Base-by-base conservation (phyloP, 2,113 vertebrate species). In the Sardina pilchardus region DNA sequence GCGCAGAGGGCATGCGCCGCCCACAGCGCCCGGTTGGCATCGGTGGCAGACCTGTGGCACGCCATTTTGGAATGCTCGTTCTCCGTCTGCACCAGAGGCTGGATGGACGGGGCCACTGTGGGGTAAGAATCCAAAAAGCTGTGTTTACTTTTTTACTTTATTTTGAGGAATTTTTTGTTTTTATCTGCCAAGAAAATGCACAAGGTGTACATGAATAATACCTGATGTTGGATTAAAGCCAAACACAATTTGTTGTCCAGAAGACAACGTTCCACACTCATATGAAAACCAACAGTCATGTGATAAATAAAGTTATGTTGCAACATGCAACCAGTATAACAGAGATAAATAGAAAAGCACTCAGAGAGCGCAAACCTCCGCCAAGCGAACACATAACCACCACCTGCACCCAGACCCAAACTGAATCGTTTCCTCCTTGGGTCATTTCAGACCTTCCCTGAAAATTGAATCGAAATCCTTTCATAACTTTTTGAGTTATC, bases 41-140 rank as follows among this genome's bases (percentile, higher is more conserved):
- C 97, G 4, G 93, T 89, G 1, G 96, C 95, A 7, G 96, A 98
- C 89, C 94, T 99, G 89, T 95, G 85, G 85, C 95, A 94, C 14
- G 95, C 96, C 45, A 95, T 98, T 87, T 89, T 90, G 84, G 96
- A 97, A 83, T 99, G 98, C 83, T 92, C 96, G 88, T 96, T 97
- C 0, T 81, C 95, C 0, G 88, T 89, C 10, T 99, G 98, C 87
- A 94, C 96, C 85, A 95, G 91, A 0, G 97, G 97, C 87, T 99
- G 98, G 98, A 95, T 99, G 0, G 92, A 95, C 0, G 96, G 95
- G 0, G 95, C 96, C 88, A 92, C 91, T 7, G 90, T 96, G 0
- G 97, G 97, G 98, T 99, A 96, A 97, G 97, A 81, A 88, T 26
- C 63, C 63, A 67, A 56, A 12, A 56, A 12, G n/a, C 26, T 10